A percentile compares a stretch with the other conserved stretches of the same genome.
Conservation (phyloP, 2,113 vertebrate genomes). For the Onychorhynchus coronatus region DNA sequence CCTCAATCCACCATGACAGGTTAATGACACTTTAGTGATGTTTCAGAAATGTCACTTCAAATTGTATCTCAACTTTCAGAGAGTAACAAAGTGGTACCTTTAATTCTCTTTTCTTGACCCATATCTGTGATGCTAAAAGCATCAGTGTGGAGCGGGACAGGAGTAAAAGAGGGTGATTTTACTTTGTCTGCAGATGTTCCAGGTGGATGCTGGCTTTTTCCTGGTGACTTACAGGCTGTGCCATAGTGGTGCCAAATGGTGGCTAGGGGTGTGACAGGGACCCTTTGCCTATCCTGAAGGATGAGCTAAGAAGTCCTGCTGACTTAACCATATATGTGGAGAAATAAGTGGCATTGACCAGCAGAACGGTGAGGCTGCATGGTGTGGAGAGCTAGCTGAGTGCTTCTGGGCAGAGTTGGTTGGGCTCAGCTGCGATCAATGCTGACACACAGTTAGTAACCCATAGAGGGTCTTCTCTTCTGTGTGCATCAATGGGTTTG, state of each 20-base stretch:
- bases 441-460: not conserved
- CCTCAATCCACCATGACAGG: not conserved
- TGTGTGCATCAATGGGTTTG: not conserved
- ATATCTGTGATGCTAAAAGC: not conserved
- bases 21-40: not conserved
- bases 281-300: not conserved
- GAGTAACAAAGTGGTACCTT: not conserved
- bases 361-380: accelerated
- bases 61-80: not conserved
- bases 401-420: not conserved
- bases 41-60: not conserved
- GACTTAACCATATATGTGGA: not conserved
- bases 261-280: not conserved
- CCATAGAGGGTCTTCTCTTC: not conserved
- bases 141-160: not conserved
- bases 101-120: not conserved
- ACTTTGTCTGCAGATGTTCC: not conserved
- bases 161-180: not conserved
- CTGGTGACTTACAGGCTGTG: not conserved
- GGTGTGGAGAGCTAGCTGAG: not conserved
- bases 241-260: not conserved
- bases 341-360: not conserved
- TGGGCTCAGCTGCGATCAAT: not conserved
- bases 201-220: not conserved
- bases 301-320: not conserved